Evolutionary conservation across 2,797 vertebrate genomes (phyloP).

Genomic region (Echeneis naucrates): DNA sequence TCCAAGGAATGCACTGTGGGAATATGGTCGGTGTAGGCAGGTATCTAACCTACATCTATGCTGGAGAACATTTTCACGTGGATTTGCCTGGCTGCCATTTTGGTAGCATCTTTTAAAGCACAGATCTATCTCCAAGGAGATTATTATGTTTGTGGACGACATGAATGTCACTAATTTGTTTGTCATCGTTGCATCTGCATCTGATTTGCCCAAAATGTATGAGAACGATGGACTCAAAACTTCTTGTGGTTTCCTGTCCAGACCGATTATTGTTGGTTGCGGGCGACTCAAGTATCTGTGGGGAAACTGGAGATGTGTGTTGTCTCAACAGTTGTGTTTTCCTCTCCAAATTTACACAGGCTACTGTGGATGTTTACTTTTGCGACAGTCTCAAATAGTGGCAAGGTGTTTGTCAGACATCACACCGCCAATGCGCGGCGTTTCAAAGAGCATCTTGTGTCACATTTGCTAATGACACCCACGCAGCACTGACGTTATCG

Average conservation of each 20-base stretch:
- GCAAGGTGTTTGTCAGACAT: conserved; percentile 32
- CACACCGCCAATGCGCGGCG: conserved; percentile 18
- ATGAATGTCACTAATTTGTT: conserved; percentile 48
- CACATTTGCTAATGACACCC: conserved; percentile 37
- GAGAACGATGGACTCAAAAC: background rate
- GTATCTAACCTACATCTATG: conserved; percentile 12
- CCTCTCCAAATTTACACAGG: conserved; percentile 6
- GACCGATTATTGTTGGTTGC: background rate
- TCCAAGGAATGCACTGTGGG: conserved; percentile 46
- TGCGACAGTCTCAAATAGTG: conserved; percentile 12
- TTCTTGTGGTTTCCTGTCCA: background rate
- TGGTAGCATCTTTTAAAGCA: conserved; percentile 60
- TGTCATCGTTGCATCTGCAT: conserved; percentile 47
- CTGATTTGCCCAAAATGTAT: conserved; percentile 17
- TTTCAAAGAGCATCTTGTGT: conserved; percentile 57
- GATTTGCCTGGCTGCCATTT: conserved; percentile 57
- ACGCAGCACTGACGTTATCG: conserved; percentile 29
- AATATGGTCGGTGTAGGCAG: conserved; percentile 33
- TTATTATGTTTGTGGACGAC: conserved; percentile 44
- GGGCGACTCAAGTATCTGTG: conserved; percentile 2
- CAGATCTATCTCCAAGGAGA: conserved; percentile 49
- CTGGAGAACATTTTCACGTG: conserved; percentile 21
- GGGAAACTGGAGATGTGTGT: conserved; percentile 10
- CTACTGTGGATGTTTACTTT: conserved; percentile 21
- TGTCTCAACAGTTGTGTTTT: conserved; percentile 25